phyloP scores from a whole-genome alignment of 2,888 invertebrate genomes.

The Phaedon cochleariae region DNA sequence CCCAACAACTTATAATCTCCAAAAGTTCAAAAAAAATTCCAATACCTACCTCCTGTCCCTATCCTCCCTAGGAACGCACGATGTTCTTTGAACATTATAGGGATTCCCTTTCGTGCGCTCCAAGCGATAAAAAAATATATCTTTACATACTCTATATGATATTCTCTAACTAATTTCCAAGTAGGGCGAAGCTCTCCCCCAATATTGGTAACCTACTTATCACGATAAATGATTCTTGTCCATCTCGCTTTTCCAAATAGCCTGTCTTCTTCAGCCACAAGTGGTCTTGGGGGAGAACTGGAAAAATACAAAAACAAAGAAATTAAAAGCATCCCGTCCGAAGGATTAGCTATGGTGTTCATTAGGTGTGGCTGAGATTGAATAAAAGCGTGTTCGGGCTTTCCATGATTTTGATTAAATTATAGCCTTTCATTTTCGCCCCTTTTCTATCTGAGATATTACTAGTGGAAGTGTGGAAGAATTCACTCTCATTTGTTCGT shows the following conservation, averaged over 20 bases:
- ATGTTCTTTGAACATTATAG: too few relatives aligned
- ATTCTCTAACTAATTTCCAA: conserved; percentile 31
- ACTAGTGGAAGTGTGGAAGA: conserved; percentile 27
- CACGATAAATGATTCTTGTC: conserved; percentile 37
- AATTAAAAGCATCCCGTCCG: conserved; percentile 30
- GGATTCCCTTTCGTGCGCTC: too few relatives aligned
- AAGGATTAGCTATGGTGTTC: conserved; percentile 45
- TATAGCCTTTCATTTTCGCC: conserved; percentile 58
- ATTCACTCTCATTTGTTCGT: conserved; percentile 29
- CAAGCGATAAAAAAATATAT: too few relatives aligned
- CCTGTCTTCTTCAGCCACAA: conserved; percentile 20
- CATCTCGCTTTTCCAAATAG: conserved; percentile 5
- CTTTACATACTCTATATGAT: conserved; percentile 16
- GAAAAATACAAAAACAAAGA: conserved; percentile 14
- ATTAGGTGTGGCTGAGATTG: conserved; percentile 56
- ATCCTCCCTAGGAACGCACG: too few relatives aligned
- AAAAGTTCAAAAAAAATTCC: too few relatives aligned
- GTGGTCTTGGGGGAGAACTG: conserved; percentile 18
- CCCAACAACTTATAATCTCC: too few relatives aligned
- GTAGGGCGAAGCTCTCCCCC: conserved; percentile 40
- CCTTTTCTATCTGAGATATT: conserved; percentile 36
- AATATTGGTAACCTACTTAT: conserved; percentile 43
- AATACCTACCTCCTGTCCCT: too few relatives aligned
- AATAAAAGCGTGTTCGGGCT: conserved; percentile 60
- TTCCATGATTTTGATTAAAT: conserved; percentile 60